Evolutionary conservation across 1,140 invertebrate genomes (phyloP), one percentile per base, ranked within the genome.

Genomic region (Heliconius hermathena): DNA sequence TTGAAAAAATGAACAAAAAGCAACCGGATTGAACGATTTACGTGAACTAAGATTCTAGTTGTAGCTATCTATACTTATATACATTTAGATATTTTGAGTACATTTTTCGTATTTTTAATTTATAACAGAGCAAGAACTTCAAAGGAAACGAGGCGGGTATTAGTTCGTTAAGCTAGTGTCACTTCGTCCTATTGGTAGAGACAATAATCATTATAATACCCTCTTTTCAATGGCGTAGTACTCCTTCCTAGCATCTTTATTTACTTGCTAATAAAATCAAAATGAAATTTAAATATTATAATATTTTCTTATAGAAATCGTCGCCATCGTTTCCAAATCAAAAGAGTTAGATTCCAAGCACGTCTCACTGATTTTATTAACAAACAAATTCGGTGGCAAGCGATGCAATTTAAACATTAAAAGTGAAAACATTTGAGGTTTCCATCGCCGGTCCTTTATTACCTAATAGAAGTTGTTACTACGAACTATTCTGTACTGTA

Each of bases 31-130:
- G 26, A 26, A 26, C 26, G 26, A 26, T 26, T 26, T 1, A 26
- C 26, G 26, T 26, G 26, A n/a, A 26, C 26, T 26, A 1, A 26
- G 26, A 1, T 26, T 26, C 26, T 26, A 26, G 26, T 26, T 26
- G 26, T 26, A 26, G 26, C 1, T 26, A 26, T 26, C 26, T 26
- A n/a, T n/a, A n/a, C n/a, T n/a, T n/a, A n/a, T 26, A 26, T 26
- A 26, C 26, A 26, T 26, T 26, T 26, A 26, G 26, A 18, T 54
- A n/a, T 54, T 54, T 20, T n/a, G 4, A 6, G 52, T 54, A 54
- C 41, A 20, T 38, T 70, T 78, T 74, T 74, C 54, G 54, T 77
- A 76, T 82, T 82, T 82, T 82, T 77, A 82, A 77, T 77, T 82
- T 79, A 49, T 70, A 78, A 74, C 22, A 52, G 71, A 49, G 66